Conservation (phyloP, 1,140 invertebrate genomes). For the Radopholus similis region DNA sequence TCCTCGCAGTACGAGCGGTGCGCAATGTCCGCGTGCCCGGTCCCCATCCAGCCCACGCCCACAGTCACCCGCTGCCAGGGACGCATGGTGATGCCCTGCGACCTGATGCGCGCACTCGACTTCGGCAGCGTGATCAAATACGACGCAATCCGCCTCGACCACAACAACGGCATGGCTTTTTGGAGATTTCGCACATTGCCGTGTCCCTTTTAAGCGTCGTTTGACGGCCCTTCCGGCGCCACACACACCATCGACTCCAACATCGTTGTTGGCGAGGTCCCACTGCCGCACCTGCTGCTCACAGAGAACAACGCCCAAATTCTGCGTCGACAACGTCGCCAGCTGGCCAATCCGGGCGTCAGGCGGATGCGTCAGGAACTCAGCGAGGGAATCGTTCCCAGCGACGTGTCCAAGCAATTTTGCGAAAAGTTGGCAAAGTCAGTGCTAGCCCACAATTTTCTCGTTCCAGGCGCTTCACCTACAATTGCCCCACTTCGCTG, state of each 20-base stretch:
- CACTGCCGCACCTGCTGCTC: neutral
- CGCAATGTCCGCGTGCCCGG: constrained; percentile 20
- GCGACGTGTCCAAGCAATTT: neutral
- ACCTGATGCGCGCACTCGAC: constrained; percentile 44
- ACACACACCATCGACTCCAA: constrained; percentile 19
- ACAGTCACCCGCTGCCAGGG: constrained; percentile 43
- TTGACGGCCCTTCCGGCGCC: neutral
- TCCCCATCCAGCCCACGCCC: neutral
- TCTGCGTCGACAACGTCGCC: neutral
- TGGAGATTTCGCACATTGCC: neutral
- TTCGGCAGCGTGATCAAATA: constrained; percentile 42
- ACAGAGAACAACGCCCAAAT: neutral
- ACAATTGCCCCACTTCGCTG: constrained; percentile 50
- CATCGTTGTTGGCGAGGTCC: neutral
- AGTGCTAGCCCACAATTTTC: neutral
- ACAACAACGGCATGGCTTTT: neutral
- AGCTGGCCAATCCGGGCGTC: no score
- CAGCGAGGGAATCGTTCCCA: neutral
- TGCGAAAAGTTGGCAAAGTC: constrained; percentile 5
- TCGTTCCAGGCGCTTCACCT: constrained; percentile 40
- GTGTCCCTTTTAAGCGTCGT: neutral
- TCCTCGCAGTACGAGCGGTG: constrained; percentile 18
- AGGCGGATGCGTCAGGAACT: no score
- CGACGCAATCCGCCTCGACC: neutral
- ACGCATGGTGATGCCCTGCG: constrained; percentile 49